Evolutionary conservation across 2,797 vertebrate species (phyloP), one percentile per base, ranked within the genome.

Genomic region (Sebastes vulpes): DNA sequence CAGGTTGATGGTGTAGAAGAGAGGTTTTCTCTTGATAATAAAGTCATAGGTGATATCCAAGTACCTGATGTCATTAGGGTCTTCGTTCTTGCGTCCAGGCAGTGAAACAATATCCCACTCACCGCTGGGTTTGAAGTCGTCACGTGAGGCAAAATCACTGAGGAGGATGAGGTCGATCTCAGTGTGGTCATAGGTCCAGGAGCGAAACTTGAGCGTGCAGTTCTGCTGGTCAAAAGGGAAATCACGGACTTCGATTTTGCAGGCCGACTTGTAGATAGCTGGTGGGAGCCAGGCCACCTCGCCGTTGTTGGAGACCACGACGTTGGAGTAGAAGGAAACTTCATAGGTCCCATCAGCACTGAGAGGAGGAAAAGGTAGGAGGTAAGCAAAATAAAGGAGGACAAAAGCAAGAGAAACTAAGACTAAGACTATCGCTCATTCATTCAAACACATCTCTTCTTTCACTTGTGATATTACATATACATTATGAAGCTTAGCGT

Each of bases 211-310:
- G 32, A 97, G 95, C 0, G 96, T 97, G 86, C 96, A 97, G 93
- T 97, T 97, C 91, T 97, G 96, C 90, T 97, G 96, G 93, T 97
- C 96, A n/a, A 97, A 97, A 11, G 96, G 96, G 65, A 97, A 97
- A 86, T 97, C 94, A 1, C 95, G 96, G n/a, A 97, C 96, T 80
- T 97, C 95, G 0, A 97, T 97, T 90, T 96, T 97, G 86, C 96
- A 97, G 57, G 96, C 96, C 0, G 96, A 97, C 79, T 96, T 97
- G 86, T 97, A 97, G 89, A 97, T 97, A 9, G 96, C 96, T 5
- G 96, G 96, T 6, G 96, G 96, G 32, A 97, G 94, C 96, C 96
- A 97, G 84, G 89, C 86, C 21, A 97, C 95, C 81, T 96, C 95
- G 1, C 96, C 96, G 0, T 95, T 96, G 89, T 94, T 95, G 86